A percentile compares a stretch with the other conserved stretches of the same genome.
phyloP scores from a whole-genome alignment of 2,113 vertebrate species.

The Parus major region DNA sequence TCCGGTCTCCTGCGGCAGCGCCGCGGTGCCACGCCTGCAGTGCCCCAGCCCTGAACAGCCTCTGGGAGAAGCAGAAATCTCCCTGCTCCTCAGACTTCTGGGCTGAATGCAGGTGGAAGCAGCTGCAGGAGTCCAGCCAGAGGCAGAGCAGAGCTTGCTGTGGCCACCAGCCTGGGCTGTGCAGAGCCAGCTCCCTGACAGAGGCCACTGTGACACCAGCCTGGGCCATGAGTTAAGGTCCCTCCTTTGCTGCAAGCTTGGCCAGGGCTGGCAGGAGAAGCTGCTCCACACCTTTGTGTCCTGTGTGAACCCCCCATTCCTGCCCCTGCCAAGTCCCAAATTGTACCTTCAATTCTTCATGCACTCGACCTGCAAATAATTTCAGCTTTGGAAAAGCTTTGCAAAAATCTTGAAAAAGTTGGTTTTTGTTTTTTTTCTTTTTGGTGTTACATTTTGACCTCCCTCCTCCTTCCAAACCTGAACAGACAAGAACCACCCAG shows the following conservation, averaged over 20 bases:
- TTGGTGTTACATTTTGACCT: not conserved
- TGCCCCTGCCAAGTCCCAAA: not conserved
- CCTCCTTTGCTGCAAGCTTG: not conserved
- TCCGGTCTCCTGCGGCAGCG: fast-evolving
- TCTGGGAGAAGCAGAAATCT: not conserved
- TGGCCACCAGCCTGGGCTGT: not conserved
- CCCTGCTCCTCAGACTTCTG: not conserved
- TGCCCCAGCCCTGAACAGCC: not conserved
- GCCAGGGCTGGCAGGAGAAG: not conserved
- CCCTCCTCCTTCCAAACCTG: not conserved
- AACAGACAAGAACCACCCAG: fast-evolving
- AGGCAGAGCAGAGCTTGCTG: not conserved
- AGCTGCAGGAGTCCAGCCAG: not conserved
- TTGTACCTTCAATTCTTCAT: not conserved
- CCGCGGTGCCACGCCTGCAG: fast-evolving
- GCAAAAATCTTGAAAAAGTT: not conserved
- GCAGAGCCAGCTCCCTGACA: not conserved
- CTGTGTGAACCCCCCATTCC: not conserved
- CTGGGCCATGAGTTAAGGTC: fast-evolving
- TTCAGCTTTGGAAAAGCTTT: not conserved
- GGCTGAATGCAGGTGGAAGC: not conserved
- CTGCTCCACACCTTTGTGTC: not conserved
- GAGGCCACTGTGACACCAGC: not conserved
- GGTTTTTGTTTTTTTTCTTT: not conserved
- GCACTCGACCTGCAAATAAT: not conserved